Conservation (phyloP, 1,140 invertebrate genomes). For the Drosophila baimaii region DNA sequence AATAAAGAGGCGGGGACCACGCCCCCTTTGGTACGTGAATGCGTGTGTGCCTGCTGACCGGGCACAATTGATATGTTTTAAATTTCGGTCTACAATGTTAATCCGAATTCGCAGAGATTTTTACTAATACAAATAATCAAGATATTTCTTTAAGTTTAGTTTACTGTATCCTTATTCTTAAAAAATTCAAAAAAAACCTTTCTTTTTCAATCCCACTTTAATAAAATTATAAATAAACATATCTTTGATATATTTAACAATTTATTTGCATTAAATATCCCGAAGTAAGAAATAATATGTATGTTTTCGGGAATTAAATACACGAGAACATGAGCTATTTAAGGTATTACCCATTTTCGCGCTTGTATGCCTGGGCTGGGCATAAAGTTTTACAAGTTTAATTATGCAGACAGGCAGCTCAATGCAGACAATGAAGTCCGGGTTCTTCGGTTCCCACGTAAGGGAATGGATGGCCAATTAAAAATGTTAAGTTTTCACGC, state of each 20-base stretch:
- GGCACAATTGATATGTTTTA: constrained; percentile 45
- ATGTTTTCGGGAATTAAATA: neutral
- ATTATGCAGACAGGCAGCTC: constrained; percentile 45
- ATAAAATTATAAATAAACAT: too few relatives aligned
- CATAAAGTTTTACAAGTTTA: constrained; percentile 47
- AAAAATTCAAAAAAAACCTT: neutral
- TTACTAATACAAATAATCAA: neutral
- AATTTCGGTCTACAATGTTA: constrained; percentile 35
- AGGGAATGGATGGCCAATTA: constrained; percentile 44
- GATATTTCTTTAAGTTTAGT: too few relatives aligned
- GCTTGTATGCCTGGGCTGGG: neutral
- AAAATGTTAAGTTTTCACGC: constrained; percentile 35
- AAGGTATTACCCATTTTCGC: constrained; percentile 5
- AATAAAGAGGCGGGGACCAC: constrained; percentile 56
- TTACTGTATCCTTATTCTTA: too few relatives aligned
- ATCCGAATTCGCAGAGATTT: neutral
- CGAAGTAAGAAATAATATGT: too few relatives aligned
- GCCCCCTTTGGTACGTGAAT: constrained; percentile 8
- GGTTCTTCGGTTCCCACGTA: neutral
- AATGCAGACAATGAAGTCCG: constrained; percentile 30
- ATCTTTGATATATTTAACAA: neutral
- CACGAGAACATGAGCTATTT: neutral
- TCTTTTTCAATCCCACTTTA: too few relatives aligned
- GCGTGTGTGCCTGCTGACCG: constrained; percentile 35
- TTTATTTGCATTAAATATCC: neutral